These are phyloP conservation scores for Phalacrocorax pelagicus DNA, from an alignment of 2,113 vertebrate species.

Conservation along the genomic window DNA sequence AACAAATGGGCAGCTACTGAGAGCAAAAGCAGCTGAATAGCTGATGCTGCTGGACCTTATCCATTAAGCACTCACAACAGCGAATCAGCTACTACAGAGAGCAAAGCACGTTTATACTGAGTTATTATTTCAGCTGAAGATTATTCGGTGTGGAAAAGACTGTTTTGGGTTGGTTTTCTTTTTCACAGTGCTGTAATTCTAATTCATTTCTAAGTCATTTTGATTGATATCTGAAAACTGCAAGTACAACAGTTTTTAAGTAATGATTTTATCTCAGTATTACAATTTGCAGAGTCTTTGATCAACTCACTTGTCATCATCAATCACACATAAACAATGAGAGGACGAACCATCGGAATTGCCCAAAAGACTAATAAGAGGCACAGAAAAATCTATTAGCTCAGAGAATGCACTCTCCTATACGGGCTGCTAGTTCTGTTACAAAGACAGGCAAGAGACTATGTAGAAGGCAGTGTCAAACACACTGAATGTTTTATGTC, in stretches of 20 bases:
- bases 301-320: slow-evolving; percentile 38
- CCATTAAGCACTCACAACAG: neutral
- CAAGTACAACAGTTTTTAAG: neutral
- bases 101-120: neutral
- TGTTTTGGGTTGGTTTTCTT: neutral
- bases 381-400: neutral
- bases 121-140: neutral
- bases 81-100: neutral
- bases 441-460: neutral
- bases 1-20: neutral
- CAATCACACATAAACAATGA: slow-evolving; percentile 36
- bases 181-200: neutral
- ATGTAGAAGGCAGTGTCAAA: neutral
- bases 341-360: neutral
- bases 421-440: neutral
- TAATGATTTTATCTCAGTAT: neutral
- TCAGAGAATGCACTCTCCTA: neutral
- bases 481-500: neutral
- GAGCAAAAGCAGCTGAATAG: neutral
- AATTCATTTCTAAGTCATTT: slow-evolving; percentile 6
- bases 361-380: neutral
- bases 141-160: neutral
- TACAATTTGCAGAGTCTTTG: slow-evolving; percentile 29
- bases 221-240: slow-evolving; percentile 30
- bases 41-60: slow-evolving; percentile 14